Base-by-base conservation (phyloP, 2,113 vertebrate species). In the Mastomys natalensis region DNA sequence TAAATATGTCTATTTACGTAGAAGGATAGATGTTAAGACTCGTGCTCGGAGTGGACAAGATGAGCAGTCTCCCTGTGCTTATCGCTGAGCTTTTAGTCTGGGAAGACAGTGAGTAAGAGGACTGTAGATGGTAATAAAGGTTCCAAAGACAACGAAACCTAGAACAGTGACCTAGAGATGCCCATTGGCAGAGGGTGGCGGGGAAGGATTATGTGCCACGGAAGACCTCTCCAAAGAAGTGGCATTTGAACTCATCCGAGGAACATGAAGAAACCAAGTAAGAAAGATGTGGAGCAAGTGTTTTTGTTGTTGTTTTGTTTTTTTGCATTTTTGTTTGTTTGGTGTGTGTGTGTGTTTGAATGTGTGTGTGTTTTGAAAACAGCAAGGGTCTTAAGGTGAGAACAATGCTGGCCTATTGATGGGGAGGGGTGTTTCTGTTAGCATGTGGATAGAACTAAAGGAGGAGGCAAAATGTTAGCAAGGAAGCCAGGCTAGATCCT, bases 81-180 rank as follows among this genome's bases (percentile, higher is more conserved):
- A 10, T 21, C 15, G 7, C 70, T 87, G 48, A 51, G 60, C 62
- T 81, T 72, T 21, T 64, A 76, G 8, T 70, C 62, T 12, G 26
- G 48, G 29, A 89, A 86, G 51, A 70, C 21, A 89, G 55, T 84
- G 48, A 96, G 74, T 2, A 48, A 81, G 82, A 37, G 77, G 37
- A 80, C 55, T 90, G 87, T 34, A 89, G 31, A 43, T 64, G 62
- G 53, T 60, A 21, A 9, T 29, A 62, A 2, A 5, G 37, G 19
- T 95, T 91, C 34, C 62, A 48, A 91, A 87, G 90, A 84, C 64
- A 55, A 34, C 37, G 81, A 78, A 94, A 55, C 40, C 82, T n/a
- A 29, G 1, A 0, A 6, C 40, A 40, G 68, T 8, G n/a, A 51
- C n/a, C n/a, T n/a, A 16, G 58, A 89, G 58, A 77, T 53, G 34